Percentiles rank a stretch among this genome's conserved stretches.
phyloP scores from a whole-genome alignment of 2,113 vertebrate species.

The Phasianus colchicus region DNA sequence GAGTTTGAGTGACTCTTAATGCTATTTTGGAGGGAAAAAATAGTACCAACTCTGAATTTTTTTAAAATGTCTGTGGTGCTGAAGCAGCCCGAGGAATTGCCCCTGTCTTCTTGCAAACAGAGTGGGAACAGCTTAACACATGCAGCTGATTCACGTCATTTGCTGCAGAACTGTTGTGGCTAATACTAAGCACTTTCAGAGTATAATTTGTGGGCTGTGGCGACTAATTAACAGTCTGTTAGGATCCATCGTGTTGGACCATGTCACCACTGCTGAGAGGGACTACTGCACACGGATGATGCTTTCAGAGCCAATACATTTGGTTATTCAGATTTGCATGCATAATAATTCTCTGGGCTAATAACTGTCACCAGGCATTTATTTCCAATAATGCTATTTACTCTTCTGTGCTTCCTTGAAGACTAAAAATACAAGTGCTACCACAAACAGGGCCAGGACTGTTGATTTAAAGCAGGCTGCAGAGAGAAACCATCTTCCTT shows the following conservation, averaged over 20 bases:
- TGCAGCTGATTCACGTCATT: background rate
- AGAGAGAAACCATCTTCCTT: background rate
- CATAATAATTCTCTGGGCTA: background rate
- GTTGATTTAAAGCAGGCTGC: background rate
- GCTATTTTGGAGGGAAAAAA: background rate
- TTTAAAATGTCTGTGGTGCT: background rate
- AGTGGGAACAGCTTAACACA: background rate
- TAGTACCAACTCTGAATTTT: background rate
- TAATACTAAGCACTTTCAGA: background rate
- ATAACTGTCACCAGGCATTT: slow-evolving; percentile 4
- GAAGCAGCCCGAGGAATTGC: background rate
- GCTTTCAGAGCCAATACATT: background rate
- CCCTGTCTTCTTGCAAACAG: background rate
- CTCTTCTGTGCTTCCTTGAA: background rate
- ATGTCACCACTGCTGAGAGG: background rate
- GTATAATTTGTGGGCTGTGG: background rate
- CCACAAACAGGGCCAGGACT: background rate
- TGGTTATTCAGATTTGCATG: background rate
- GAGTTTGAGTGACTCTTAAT: background rate
- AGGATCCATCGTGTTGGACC: background rate
- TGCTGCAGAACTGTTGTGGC: background rate
- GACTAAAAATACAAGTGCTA: background rate
- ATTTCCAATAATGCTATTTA: background rate
- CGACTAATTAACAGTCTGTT: background rate
- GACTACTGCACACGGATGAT: background rate